Percentiles rank a stretch among this genome's conserved stretches.
phyloP scores from a whole-genome alignment of 1,140 invertebrate genomes.

The Drosophila biarmipes region DNA sequence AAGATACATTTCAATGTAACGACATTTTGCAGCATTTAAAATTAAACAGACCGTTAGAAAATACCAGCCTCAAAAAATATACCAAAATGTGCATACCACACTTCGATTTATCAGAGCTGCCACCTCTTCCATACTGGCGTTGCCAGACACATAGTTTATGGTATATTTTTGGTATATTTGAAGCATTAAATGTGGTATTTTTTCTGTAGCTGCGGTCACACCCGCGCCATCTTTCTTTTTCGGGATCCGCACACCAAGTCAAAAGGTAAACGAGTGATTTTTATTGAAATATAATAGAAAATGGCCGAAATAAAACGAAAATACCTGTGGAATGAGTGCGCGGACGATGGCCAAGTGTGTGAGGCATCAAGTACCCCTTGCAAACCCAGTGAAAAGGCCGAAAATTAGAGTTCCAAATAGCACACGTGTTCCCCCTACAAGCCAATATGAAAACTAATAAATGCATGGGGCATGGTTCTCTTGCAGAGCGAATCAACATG shows the following conservation, averaged over 20 bases:
- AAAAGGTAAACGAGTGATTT: conserved; percentile 70
- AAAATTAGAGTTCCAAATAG: conserved; percentile 17
- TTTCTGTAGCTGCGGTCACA: too few relatives aligned
- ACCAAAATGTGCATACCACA: too few relatives aligned
- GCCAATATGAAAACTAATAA: conserved; percentile 40
- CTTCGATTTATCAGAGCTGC: neutral
- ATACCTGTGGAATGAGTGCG: conserved; percentile 10
- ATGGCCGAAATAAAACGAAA: conserved; percentile 26
- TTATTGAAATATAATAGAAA: conserved; percentile 48
- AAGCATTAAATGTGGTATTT: too few relatives aligned
- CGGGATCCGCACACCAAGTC: conserved; percentile 78
- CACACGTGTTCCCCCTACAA: conserved; percentile 61
- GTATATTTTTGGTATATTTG: too few relatives aligned
- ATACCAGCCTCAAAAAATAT: neutral
- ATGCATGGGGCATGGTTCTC: conserved; percentile 33
- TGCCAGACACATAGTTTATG: neutral
- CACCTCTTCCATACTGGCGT: neutral
- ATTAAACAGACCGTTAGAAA: neutral
- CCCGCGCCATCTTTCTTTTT: conserved; percentile 80
- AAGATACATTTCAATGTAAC: neutral
- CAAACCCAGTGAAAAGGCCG: neutral
- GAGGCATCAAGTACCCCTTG: conserved; percentile 25
- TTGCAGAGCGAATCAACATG: conserved; percentile 78
- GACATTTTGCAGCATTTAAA: neutral
- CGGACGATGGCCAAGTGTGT: conserved; percentile 5